Evolutionary conservation across 2,888 invertebrate species (phyloP).

Genomic region (Crioceris asparagi): DNA sequence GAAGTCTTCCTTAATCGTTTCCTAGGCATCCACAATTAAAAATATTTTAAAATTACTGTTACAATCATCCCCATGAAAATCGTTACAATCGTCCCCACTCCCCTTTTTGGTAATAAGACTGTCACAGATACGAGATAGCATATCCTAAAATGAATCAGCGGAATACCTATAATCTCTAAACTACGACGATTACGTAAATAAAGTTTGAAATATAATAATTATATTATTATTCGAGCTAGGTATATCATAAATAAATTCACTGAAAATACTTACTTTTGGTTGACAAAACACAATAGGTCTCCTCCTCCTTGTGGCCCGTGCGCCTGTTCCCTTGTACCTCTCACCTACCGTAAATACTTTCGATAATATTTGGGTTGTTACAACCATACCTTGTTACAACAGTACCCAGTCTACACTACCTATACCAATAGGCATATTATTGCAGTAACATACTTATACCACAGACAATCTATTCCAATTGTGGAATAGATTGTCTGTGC

Average conservation of each 20-base stretch:
- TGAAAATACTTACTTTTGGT: too few species aligned
- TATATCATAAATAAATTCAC: not conserved
- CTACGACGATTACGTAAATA: constrained; percentile 1
- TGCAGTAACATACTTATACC: too few species aligned
- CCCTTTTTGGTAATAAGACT: constrained; percentile 1
- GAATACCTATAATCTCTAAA: not conserved
- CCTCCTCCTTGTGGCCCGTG: too few species aligned
- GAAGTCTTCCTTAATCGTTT: constrained; percentile 1
- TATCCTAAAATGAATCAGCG: constrained; percentile 2
- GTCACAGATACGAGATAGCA: constrained; percentile 1
- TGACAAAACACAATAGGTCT: not conserved
- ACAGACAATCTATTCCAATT: too few species aligned
- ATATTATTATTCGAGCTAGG: not conserved
- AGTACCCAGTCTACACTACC: too few species aligned
- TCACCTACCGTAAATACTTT: too few species aligned
- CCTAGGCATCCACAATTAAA: constrained; percentile 3
- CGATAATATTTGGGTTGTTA: too few species aligned
- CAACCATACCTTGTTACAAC: too few species aligned
- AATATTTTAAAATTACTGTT: constrained; percentile 2
- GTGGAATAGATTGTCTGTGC: too few species aligned
- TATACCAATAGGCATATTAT: too few species aligned
- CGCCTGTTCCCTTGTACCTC: too few species aligned
- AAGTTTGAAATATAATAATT: not conserved
- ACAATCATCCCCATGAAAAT: not conserved
- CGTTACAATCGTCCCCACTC: not conserved